These are phyloP conservation scores for Crotalus helleri DNA, from an alignment of 2,113 vertebrate species.

Conservation along the genomic window DNA sequence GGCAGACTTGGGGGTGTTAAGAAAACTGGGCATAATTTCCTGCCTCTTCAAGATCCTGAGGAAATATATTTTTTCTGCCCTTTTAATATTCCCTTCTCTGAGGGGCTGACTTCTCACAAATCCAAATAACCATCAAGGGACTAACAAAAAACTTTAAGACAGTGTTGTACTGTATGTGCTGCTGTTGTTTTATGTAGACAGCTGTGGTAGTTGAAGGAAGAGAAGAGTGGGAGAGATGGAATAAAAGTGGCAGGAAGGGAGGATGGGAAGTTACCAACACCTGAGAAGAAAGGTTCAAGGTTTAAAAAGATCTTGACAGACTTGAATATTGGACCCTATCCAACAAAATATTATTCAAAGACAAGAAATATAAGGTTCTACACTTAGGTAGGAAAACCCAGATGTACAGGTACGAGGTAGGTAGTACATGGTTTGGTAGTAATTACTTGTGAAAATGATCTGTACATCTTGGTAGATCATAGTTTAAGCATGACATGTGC, in stretches of 20 bases:
- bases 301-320: neutral
- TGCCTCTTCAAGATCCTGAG: too few species aligned
- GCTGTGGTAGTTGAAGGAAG: neutral
- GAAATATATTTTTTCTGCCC: too few species aligned
- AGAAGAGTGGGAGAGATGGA: neutral
- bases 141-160: neutral
- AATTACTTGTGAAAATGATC: neutral
- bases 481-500: neutral
- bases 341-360: neutral
- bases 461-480: neutral
- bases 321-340: neutral
- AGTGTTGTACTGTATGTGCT: neutral
- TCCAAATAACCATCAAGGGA: neutral
- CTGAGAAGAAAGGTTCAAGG: neutral
- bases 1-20: too few species aligned
- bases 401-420: neutral
- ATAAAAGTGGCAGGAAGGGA: neutral
- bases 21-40: too few species aligned
- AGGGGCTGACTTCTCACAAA: too few species aligned
- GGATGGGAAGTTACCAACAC: neutral
- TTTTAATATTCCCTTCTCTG: too few species aligned
- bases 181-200: neutral
- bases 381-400: neutral
- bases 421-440: neutral
- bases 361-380: neutral